Conservation (phyloP, 2,888 invertebrate species). For the Trisateles emortualis region DNA sequence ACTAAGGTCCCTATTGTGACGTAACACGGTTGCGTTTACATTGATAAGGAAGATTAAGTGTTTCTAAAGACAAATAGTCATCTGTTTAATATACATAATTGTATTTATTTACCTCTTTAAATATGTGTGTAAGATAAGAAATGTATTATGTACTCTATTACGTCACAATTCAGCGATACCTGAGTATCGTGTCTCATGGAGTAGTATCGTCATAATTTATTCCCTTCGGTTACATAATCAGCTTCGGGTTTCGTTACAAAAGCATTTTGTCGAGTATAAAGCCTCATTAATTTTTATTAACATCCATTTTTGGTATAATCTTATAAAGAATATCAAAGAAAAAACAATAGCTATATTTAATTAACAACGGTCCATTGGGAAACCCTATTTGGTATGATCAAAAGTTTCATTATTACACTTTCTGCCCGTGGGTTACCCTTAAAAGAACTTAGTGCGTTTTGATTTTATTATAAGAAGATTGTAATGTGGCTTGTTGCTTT, state of each 20-base stretch:
- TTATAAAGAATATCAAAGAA: constrained; percentile 9
- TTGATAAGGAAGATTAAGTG: constrained; percentile 21
- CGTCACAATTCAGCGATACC: constrained; percentile 8
- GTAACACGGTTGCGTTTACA: background rate
- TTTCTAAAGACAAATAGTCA: constrained; percentile 21
- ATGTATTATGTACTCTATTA: constrained; percentile 11
- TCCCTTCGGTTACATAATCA: constrained; percentile 32
- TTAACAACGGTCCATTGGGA: constrained; percentile 8
- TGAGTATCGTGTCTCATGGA: background rate
- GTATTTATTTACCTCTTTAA: constrained; percentile 23
- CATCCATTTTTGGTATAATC: constrained; percentile 11
- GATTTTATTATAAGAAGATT: too few species aligned
- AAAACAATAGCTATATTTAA: constrained; percentile 7
- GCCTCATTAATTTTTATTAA: constrained; percentile 26
- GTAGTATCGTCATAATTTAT: constrained; percentile 28
- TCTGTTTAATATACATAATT: constrained; percentile 20
- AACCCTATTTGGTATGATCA: constrained; percentile 7
- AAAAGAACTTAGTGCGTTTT: background rate
- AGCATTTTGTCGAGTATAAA: constrained; percentile 10
- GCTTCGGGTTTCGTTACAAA: constrained; percentile 11
- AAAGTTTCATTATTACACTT: constrained; percentile 8
- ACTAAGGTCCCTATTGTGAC: too few species aligned
- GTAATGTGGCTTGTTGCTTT: too few species aligned
- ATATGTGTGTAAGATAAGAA: constrained; percentile 23
- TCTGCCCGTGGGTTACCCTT: background rate